phyloP scores from a whole-genome alignment of 2,888 invertebrate genomes.

The Tupiocoris notatus region DNA sequence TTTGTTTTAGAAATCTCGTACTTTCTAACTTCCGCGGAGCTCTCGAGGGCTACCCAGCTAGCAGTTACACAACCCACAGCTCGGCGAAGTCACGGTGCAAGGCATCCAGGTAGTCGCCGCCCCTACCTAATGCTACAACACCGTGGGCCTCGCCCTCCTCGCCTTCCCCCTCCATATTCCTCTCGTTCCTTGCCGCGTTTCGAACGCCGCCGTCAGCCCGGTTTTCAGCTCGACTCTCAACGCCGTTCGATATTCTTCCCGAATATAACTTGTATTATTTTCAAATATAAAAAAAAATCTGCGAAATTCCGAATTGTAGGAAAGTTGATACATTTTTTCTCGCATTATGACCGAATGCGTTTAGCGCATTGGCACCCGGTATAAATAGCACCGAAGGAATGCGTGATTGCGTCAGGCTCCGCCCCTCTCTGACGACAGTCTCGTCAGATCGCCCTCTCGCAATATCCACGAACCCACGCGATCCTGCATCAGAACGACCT shows the following conservation, averaged over 20 bases:
- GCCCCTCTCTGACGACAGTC: background rate
- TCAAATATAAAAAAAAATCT: too few species aligned
- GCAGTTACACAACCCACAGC: conserved; percentile 17
- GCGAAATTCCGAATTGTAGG: background rate
- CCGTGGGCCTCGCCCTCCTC: conserved; percentile 10
- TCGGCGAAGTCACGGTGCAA: conserved; percentile 4
- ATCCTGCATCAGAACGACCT: background rate
- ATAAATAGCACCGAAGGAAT: background rate
- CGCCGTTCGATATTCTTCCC: background rate
- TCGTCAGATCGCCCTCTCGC: background rate
- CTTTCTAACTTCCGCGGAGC: conserved; percentile 15
- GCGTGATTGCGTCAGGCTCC: background rate
- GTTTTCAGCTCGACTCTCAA: background rate
- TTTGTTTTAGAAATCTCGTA: conserved; percentile 33
- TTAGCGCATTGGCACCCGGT: background rate
- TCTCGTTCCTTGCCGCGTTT: conserved; percentile 2
- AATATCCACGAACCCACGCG: background rate
- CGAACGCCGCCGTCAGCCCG: background rate
- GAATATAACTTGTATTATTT: too few species aligned
- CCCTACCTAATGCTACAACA: background rate
- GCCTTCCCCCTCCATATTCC: conserved; percentile 6
- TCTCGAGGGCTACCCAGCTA: too few species aligned
- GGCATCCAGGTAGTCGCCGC: conserved; percentile 1
- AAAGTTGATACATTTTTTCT: background rate
- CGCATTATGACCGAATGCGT: too few species aligned